These are phyloP conservation scores for Philereme transversata DNA, from an alignment of 2,888 invertebrate genomes.

Conservation along the genomic window DNA sequence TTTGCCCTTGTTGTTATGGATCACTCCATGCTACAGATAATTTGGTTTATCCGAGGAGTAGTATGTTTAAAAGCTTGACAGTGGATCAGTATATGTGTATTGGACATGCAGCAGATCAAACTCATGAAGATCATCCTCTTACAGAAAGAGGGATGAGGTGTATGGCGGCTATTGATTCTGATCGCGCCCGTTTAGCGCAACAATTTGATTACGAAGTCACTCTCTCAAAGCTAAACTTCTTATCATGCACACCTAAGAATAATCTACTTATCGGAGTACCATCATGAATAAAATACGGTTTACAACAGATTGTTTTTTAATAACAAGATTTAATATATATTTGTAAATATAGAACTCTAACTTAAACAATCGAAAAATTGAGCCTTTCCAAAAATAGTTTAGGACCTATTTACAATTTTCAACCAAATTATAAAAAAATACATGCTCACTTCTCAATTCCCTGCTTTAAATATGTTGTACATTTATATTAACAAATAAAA, in stretches of 20 bases:
- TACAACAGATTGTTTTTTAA: constrained; percentile 50
- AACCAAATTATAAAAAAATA: constrained; percentile 20
- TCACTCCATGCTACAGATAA: constrained; percentile 92
- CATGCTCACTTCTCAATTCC: constrained; percentile 31
- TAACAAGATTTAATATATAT: constrained; percentile 47
- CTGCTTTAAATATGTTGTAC: constrained; percentile 18
- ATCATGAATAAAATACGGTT: constrained; percentile 42
- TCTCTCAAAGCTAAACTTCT: constrained; percentile 90
- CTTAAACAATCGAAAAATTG: constrained; percentile 31
- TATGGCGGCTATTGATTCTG: constrained; percentile 95
- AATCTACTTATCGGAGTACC: constrained; percentile 89
- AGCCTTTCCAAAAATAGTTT: constrained; percentile 32
- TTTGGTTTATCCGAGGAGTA: constrained; percentile 92
- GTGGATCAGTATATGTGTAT: constrained; percentile 89
- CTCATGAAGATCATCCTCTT: constrained; percentile 89
- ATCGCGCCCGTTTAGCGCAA: constrained; percentile 90
- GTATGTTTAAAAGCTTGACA: constrained; percentile 75
- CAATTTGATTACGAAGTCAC: constrained; percentile 90
- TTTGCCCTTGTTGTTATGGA: constrained; percentile 98
- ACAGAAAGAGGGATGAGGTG: constrained; percentile 91
- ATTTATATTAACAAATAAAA: constrained; percentile 15
- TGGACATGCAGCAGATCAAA: constrained; percentile 96
- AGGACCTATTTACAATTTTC: constrained; percentile 32
- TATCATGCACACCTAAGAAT: constrained; percentile 96
- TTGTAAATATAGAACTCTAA: constrained; percentile 43